These are phyloP conservation scores for Adelosebastes latens DNA, from an alignment of 2,797 vertebrate genomes.

Conservation along the genomic window DNA sequence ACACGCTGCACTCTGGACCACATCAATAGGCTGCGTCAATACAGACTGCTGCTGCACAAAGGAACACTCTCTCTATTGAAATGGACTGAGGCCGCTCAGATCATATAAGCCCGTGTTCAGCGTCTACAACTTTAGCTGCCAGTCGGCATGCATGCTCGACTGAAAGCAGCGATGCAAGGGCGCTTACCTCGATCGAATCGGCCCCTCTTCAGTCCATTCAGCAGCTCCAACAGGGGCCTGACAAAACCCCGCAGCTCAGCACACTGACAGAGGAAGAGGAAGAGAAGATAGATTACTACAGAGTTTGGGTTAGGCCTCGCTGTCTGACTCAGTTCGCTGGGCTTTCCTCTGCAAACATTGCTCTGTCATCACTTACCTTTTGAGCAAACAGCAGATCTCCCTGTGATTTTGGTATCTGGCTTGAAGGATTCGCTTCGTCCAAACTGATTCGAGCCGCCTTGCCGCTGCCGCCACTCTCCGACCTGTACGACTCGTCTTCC, in stretches of 20 bases:
- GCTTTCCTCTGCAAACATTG: conserved; percentile 7
- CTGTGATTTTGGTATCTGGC: conserved; percentile 69
- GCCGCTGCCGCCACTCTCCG: background rate
- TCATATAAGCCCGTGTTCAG: conserved; percentile 32
- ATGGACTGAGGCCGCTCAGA: conserved; percentile 7
- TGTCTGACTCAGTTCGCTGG: conserved; percentile 34
- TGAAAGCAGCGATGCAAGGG: conserved; percentile 12
- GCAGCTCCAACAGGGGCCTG: conserved; percentile 87
- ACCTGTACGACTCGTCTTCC: conserved; percentile 52
- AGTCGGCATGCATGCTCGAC: conserved; percentile 1
- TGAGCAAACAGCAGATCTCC: conserved; percentile 90
- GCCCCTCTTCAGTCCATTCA: conserved; percentile 90
- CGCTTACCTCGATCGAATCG: conserved; percentile 90
- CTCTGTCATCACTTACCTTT: conserved; percentile 82
- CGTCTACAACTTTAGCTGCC: conserved; percentile 10
- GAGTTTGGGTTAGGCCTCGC: conserved; percentile 19
- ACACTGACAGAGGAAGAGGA: conserved; percentile 82
- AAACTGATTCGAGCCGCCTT: conserved; percentile 24
- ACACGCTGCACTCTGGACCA: conserved; percentile 38
- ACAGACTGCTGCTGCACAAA: conserved; percentile 31
- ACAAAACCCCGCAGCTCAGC: conserved; percentile 92
- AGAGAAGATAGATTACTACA: conserved; percentile 59
- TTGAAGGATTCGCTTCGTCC: background rate
- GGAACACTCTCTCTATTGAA: background rate
- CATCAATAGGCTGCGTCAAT: conserved; percentile 52